These are phyloP conservation scores for Biston betularia DNA, from an alignment of 2,888 invertebrate species.

Conservation along the genomic window DNA sequence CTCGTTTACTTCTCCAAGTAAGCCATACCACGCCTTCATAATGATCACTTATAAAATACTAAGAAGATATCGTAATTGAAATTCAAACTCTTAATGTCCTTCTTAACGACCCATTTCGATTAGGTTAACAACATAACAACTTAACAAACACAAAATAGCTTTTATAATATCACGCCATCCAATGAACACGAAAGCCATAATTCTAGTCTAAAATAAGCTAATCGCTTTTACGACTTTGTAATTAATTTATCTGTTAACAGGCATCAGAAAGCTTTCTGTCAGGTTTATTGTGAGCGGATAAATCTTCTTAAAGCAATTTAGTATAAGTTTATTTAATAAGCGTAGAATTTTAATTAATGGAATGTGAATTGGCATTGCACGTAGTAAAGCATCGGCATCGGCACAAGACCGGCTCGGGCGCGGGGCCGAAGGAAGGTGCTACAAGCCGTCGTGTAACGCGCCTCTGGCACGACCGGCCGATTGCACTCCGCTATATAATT, in stretches of 20 bases:
- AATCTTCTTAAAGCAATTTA: conserved; percentile 26
- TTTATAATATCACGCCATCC: conserved; percentile 28
- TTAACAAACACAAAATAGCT: conserved; percentile 25
- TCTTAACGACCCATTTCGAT: conserved; percentile 25
- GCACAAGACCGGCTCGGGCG: not conserved
- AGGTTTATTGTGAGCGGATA: conserved; percentile 30
- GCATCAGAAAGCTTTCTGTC: conserved; percentile 32
- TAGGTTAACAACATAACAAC: conserved; percentile 25
- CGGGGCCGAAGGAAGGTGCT: not conserved
- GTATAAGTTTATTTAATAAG: conserved; percentile 32
- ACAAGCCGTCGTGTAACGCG: conserved; percentile 55
- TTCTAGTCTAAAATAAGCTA: conserved; percentile 31
- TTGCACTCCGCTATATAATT: conserved; percentile 68
- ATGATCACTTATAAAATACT: conserved; percentile 20
- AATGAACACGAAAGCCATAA: conserved; percentile 26
- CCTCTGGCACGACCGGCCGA: conserved; percentile 60
- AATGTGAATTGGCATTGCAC: conserved; percentile 18
- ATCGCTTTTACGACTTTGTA: conserved; percentile 36
- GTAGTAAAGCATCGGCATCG: conserved; percentile 21
- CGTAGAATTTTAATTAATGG: conserved; percentile 32
- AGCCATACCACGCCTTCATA: conserved; percentile 39
- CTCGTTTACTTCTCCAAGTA: conserved; percentile 64
- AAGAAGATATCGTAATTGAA: conserved; percentile 18
- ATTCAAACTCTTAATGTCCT: conserved; percentile 17
- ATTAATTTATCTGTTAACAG: conserved; percentile 34